Conservation (phyloP, 2,888 invertebrate species). For the Vandiemenella viatica region DNA sequence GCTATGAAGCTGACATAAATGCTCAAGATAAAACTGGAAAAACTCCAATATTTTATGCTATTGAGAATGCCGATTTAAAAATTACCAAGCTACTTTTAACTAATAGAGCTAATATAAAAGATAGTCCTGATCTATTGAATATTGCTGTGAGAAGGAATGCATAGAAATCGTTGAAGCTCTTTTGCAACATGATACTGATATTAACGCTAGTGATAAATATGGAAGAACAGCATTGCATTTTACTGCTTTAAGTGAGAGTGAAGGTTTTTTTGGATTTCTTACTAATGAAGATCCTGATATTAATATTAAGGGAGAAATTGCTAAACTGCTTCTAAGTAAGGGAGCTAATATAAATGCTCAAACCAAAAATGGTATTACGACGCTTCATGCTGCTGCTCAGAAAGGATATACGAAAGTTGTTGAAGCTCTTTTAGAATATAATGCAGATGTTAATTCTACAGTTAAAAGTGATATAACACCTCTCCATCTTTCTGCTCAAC, state of each 20-base stretch:
- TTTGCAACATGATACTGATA: background rate
- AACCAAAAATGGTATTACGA: conserved; percentile 3
- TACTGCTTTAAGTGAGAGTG: conserved; percentile 1
- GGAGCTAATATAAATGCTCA: conserved; percentile 3
- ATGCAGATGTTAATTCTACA: background rate
- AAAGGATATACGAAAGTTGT: background rate
- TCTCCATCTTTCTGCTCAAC: background rate
- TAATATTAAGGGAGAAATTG: conserved; percentile 1
- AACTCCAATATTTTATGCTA: background rate
- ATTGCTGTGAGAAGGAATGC: conserved; percentile 3
- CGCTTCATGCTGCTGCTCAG: background rate
- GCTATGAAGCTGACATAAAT: conserved; percentile 4
- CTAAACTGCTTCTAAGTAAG: background rate
- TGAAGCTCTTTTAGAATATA: conserved; percentile 1
- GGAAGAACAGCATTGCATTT: conserved; percentile 2
- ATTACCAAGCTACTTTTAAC: conserved; percentile 1
- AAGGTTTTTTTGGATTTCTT: conserved; percentile 1
- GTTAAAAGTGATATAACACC: background rate
- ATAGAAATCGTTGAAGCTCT: conserved; percentile 1
- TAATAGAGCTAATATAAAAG: conserved; percentile 1
- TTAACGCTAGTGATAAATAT: background rate
- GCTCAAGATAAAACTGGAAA: conserved; percentile 1
- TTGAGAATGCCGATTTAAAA: conserved; percentile 1
- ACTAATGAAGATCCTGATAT: conserved; percentile 1
- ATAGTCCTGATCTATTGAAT: conserved; percentile 1